phyloP scores from a whole-genome alignment of 2,113 vertebrate species.

The Paralichthys olivaceus region DNA sequence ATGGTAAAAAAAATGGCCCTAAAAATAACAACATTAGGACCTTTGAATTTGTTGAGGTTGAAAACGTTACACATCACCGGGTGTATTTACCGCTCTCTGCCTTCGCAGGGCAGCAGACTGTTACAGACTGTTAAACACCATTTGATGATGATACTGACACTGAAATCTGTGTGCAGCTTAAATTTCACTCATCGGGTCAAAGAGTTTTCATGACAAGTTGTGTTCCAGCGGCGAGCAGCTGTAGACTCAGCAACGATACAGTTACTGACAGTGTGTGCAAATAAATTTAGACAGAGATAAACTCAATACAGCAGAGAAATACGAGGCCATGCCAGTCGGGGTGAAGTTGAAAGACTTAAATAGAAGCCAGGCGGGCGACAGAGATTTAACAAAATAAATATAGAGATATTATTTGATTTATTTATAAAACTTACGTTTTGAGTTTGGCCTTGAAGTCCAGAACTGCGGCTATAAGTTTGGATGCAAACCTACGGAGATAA shows the following conservation, averaged over 20 bases:
- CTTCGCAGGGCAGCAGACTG: background rate
- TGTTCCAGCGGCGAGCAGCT: background rate
- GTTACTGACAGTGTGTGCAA: constrained; percentile 8
- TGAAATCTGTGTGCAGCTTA: background rate
- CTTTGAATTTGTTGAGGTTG: background rate
- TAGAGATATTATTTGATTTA: background rate
- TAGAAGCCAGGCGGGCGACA: background rate
- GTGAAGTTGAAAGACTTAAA: constrained; percentile 36
- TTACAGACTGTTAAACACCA: background rate
- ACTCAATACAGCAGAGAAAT: constrained; percentile 22
- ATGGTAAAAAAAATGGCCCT: background rate
- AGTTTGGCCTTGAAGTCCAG: constrained; percentile 85
- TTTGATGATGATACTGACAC: background rate
- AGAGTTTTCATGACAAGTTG: background rate
- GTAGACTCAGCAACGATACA: constrained; percentile 11
- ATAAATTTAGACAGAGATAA: constrained; percentile 52
- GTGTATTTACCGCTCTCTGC: background rate
- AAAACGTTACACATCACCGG: background rate
- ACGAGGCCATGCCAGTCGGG: constrained; percentile 16
- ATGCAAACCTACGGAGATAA: constrained; percentile 81
- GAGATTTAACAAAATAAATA: background rate
- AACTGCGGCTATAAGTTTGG: constrained; percentile 85
- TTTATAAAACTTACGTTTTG: constrained; percentile 75
- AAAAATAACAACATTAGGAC: background rate
- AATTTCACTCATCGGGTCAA: background rate